phyloP scores from a whole-genome alignment of 2,113 vertebrate genomes.

The Pyrgilauda ruficollis region DNA sequence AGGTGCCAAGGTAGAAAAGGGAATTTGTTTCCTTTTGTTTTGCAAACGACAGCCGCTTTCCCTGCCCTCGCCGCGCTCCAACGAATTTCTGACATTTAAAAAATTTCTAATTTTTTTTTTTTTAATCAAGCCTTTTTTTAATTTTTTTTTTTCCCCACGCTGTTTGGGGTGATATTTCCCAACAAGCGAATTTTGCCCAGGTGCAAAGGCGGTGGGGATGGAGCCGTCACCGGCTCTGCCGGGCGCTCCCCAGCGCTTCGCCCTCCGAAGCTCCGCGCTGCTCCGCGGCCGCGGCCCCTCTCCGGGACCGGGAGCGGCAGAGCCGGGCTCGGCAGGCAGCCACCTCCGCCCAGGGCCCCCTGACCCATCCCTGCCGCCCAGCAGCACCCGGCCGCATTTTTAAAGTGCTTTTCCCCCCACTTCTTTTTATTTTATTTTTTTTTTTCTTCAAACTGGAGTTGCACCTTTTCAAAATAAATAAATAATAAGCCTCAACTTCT shows the following conservation, averaged over 20 bases:
- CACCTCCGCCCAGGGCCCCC: not conserved
- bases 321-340: not conserved
- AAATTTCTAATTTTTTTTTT: not conserved
- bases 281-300: not conserved
- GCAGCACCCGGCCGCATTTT: not conserved
- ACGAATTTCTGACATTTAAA: not conserved
- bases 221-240: not conserved
- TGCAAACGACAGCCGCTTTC: not conserved
- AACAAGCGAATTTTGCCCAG: accelerated
- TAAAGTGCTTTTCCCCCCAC: accelerated
- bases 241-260: not conserved
- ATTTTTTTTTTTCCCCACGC: not conserved
- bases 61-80: not conserved
- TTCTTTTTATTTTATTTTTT: too few species aligned
- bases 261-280: not conserved
- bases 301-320: not conserved
- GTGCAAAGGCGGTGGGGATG: not conserved
- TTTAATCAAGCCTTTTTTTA: too few species aligned
- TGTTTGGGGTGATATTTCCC: not conserved
- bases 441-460: not conserved
- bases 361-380: not conserved
- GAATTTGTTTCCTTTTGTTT: not conserved
- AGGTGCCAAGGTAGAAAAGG: not conserved
- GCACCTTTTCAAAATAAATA: not conserved
- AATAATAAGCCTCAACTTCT: not conserved